A percentile compares a stretch with the other conserved stretches of the same genome.
These are phyloP conservation scores for Colostygia pectinataria DNA, from an alignment of 2,888 invertebrate genomes.

Conservation along the genomic window DNA sequence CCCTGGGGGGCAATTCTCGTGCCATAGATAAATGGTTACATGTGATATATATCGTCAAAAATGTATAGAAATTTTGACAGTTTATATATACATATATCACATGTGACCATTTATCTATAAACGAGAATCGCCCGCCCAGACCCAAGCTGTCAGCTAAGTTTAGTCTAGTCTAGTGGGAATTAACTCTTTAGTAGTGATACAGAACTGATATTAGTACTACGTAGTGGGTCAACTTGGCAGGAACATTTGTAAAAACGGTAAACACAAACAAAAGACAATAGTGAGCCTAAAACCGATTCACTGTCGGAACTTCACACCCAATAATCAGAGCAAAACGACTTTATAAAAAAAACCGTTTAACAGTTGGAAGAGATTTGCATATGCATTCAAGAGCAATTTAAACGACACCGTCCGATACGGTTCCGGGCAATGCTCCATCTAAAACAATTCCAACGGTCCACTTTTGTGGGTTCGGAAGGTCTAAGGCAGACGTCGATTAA, in stretches of 20 bases:
- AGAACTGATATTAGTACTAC: too few relatives aligned
- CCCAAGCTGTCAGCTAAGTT: too few relatives aligned
- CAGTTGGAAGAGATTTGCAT: conserved; percentile 65
- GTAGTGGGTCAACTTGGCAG: too few relatives aligned
- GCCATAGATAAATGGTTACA: too few relatives aligned
- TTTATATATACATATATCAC: too few relatives aligned
- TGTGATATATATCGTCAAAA: too few relatives aligned
- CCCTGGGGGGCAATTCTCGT: too few relatives aligned
- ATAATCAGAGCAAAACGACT: conserved; percentile 70
- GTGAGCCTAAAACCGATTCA: conserved; percentile 42
- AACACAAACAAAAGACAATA: conserved; percentile 18
- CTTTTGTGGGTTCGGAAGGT: conserved; percentile 14
- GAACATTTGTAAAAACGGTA: not conserved
- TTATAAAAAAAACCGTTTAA: conserved; percentile 61
- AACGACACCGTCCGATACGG: conserved; percentile 22
- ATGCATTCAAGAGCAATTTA: conserved; percentile 45
- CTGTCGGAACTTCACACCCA: conserved; percentile 62
- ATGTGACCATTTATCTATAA: too few relatives aligned
- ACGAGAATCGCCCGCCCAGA: too few relatives aligned
- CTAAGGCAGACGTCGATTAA: conserved; percentile 2
- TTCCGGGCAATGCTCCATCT: conserved; percentile 24
- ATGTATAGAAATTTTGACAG: too few relatives aligned
- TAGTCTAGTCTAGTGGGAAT: too few relatives aligned
- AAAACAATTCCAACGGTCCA: conserved; percentile 30
- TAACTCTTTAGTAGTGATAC: too few relatives aligned